Evolutionary conservation across 92 coral and sea anemone genomes (phyloP), one percentile per base, ranked within the genome.

Genomic region (Porites divaricata): DNA sequence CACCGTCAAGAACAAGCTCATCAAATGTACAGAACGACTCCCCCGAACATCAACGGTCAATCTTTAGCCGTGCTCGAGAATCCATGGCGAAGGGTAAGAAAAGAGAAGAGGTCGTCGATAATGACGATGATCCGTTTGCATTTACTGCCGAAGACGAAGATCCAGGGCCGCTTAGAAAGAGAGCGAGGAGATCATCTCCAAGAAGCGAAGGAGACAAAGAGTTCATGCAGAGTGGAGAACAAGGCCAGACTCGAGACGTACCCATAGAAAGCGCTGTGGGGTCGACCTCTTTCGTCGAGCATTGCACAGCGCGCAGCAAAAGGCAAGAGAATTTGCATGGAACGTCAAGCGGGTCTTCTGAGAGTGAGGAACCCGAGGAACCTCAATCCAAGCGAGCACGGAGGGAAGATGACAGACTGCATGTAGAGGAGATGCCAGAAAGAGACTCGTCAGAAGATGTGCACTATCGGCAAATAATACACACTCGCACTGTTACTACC

Each of bases 121-220:
- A 56, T 50, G 93, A 89, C 15, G 62, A 87, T 22, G 95, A 94
- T 21, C 98, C 98, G 15, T 94, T 94, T 71, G 81, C 80, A 68
- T 94, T 94, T 52, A 86, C 93, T 45, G 79, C 88, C 2, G 88
- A 85, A 79, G 98, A 94, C 48, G 95, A 86, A 1, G 77, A 68
- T 12, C 90, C 90, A 10, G 86, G 83, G 21, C 90, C 91, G 4
- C 78, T 81, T 2, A 67, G 64, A 52, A 87, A 90, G 65, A 87
- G 85, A 75, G 63, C 73, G 35, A 90, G 52, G n/a, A 49, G 25
- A 45, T 74, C 19, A 74, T 65, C 72, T 67, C 65, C 81, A 2
- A 45, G 83, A 35, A 51, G 69, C 15, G 56, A 58, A 1, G 72
- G 63, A n/a, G 86, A 65, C 20, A 69, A 11, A 22, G 72, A 24